Evolutionary conservation across 1,140 invertebrate species (phyloP).

Genomic region (Latrodectus geometricus): DNA sequence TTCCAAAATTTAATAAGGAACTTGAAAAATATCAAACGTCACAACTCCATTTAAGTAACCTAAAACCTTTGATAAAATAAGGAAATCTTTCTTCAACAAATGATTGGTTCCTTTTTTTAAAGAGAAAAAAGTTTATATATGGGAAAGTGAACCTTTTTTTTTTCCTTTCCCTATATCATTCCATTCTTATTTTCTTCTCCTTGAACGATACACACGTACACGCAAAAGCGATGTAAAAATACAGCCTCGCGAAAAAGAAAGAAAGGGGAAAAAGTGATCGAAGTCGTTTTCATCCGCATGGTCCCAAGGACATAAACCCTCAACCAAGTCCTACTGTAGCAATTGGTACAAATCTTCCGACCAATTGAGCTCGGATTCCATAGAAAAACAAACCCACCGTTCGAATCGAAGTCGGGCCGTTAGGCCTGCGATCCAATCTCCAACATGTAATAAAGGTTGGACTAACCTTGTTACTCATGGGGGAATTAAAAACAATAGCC

Average conservation of each 20-base stretch:
- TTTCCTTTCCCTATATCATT: neutral
- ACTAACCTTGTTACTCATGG: slow-evolving; percentile 53
- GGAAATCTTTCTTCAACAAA: too few species aligned
- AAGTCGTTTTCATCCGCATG: slow-evolving; percentile 47
- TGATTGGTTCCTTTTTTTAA: too few species aligned
- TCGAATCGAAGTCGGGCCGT: slow-evolving; percentile 43
- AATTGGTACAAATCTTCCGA: slow-evolving; percentile 53
- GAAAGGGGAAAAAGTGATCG: neutral
- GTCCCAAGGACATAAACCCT: neutral
- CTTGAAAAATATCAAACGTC: too few species aligned
- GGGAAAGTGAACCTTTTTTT: too few species aligned
- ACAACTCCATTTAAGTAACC: too few species aligned
- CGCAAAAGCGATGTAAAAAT: too few species aligned
- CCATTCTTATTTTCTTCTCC: neutral
- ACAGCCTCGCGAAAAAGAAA: neutral
- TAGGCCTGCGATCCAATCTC: slow-evolving; percentile 57
- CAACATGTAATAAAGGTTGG: slow-evolving; percentile 59
- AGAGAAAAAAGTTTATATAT: too few species aligned
- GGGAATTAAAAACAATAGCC: slow-evolving; percentile 60
- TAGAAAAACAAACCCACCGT: slow-evolving; percentile 47
- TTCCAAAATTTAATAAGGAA: too few species aligned
- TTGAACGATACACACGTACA: too few species aligned
- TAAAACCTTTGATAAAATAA: too few species aligned
- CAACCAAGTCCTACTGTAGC: slow-evolving; percentile 43
- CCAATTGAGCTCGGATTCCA: slow-evolving; percentile 56